Percentiles rank a stretch among this genome's conserved stretches.
These are phyloP conservation scores for Amia ocellicauda DNA, from an alignment of 2,113 vertebrate genomes.

Conservation along the genomic window DNA sequence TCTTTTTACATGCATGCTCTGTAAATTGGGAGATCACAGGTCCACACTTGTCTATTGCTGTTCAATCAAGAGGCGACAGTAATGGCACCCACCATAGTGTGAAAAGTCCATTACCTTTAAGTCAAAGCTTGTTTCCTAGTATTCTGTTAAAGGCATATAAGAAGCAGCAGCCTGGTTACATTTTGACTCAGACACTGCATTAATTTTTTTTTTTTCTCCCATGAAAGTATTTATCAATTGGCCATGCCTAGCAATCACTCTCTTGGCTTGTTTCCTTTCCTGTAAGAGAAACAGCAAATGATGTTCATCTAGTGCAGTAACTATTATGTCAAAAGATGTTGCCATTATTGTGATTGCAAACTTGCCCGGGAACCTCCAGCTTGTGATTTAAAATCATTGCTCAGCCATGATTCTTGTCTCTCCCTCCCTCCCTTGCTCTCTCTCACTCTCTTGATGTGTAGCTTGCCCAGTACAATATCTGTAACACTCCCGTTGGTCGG, in stretches of 20 bases:
- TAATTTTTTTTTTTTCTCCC: neutral
- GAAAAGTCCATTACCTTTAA: conserved; percentile 6
- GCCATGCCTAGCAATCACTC: conserved; percentile 30
- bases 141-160: neutral
- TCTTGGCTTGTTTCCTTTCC: conserved; percentile 43
- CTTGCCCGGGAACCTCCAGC: neutral
- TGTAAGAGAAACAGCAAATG: conserved; percentile 27
- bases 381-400: conserved; percentile 8
- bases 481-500: conserved; percentile 11
- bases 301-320: conserved; percentile 1
- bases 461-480: neutral
- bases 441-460: conserved; percentile 16
- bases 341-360: conserved; percentile 11
- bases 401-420: conserved; percentile 11
- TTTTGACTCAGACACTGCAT: neutral
- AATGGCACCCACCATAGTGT: neutral
- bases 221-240: conserved; percentile 28
- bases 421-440: conserved; percentile 2
- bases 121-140: neutral
- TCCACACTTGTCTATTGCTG: neutral
- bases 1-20: no score
- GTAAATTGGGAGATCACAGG: no score
- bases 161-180: neutral
- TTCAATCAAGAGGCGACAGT: neutral
- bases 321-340: neutral